Conservation (phyloP, 1,140 invertebrate genomes). For the Pemphigus obesinymphae region DNA sequence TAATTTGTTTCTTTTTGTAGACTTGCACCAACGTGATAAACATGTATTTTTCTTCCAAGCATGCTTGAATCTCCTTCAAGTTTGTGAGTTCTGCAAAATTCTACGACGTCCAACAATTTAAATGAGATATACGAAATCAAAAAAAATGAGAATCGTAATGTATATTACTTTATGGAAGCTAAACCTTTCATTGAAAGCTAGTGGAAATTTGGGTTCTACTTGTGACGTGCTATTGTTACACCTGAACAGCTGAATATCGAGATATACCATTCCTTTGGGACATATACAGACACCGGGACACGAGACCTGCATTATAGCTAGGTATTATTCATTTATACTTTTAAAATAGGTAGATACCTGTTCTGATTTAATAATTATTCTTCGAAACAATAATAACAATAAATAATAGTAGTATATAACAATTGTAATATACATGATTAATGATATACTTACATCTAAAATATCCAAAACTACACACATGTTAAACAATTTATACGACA, state of each 20-base stretch:
- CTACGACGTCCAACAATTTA: neutral
- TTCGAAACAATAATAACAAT: neutral
- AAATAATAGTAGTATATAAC: neutral
- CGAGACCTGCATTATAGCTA: constrained; percentile 56
- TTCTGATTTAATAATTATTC: neutral
- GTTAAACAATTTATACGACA: constrained; percentile 12
- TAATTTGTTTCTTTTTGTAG: neutral
- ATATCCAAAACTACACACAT: constrained; percentile 2
- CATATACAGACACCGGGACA: constrained; percentile 72
- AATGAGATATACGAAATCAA: neutral
- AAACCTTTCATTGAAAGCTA: constrained; percentile 61
- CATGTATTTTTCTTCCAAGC: neutral
- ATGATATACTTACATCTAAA: constrained; percentile 18
- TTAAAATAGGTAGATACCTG: neutral
- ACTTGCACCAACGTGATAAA: neutral
- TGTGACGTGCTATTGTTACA: constrained; percentile 58
- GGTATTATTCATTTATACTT: too few species aligned
- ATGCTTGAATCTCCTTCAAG: neutral
- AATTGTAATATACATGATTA: neutral
- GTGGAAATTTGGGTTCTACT: constrained; percentile 60
- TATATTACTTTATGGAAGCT: constrained; percentile 60
- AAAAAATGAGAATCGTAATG: too few species aligned
- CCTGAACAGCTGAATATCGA: constrained; percentile 59
- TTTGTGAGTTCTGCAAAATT: neutral
- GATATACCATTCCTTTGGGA: constrained; percentile 62